phyloP scores from a whole-genome alignment of 1,140 invertebrate species.

The Zaprionus vittiger region DNA sequence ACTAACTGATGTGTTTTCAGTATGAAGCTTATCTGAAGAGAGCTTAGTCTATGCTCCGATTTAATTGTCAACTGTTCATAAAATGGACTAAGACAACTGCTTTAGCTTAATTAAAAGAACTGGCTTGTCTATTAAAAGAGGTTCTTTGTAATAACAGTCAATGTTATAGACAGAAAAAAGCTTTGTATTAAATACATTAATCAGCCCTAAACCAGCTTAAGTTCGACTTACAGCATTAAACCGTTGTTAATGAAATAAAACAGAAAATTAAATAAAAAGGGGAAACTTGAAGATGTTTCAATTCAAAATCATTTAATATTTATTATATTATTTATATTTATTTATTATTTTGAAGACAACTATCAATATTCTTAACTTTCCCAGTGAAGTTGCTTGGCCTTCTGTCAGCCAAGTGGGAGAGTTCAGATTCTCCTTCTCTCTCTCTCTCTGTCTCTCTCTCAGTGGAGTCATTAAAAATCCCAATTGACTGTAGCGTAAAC shows the following conservation, averaged over 20 bases:
- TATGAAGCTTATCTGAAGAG: neutral
- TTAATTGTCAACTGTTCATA: neutral
- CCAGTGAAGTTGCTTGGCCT: neutral
- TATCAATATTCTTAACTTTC: neutral
- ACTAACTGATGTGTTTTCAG: neutral
- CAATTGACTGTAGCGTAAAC: slow-evolving; percentile 29
- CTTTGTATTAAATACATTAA: neutral
- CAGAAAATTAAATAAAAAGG: neutral
- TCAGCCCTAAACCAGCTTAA: neutral
- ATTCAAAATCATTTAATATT: no score
- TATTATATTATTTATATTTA: no score
- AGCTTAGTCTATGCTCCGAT: neutral
- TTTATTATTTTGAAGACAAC: neutral
- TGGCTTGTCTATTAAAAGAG: neutral
- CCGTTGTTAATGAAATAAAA: neutral
- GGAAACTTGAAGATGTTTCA: no score
- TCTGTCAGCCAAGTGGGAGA: neutral
- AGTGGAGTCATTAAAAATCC: slow-evolving; percentile 36
- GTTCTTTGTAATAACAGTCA: neutral
- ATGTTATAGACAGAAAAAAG: neutral
- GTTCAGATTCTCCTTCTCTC: neutral
- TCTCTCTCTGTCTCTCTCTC: neutral
- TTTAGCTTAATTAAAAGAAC: neutral
- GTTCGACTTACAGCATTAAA: neutral
- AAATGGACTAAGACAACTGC: no score